These are phyloP conservation scores for Leptonema lineaticorne DNA, from an alignment of 1,140 invertebrate genomes.

Conservation along the genomic window DNA sequence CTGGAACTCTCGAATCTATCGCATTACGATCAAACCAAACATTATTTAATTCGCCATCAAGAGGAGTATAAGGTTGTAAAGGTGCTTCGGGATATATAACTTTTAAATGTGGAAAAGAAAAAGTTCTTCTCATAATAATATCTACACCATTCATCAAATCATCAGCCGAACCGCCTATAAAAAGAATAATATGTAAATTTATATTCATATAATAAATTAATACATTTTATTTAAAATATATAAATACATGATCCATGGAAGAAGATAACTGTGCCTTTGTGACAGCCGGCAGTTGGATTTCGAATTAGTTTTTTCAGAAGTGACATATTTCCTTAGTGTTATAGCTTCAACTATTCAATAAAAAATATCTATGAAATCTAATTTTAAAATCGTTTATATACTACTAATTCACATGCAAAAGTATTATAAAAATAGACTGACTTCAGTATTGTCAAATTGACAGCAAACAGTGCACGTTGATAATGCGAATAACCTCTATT, in stretches of 20 bases:
- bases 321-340: too few relatives aligned
- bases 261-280: constrained; percentile 37
- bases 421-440: too few relatives aligned
- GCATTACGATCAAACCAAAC: constrained; percentile 72
- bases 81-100: constrained; percentile 73
- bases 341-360: too few relatives aligned
- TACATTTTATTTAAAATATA: background rate
- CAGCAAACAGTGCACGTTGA: too few relatives aligned
- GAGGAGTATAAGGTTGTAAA: constrained; percentile 64
- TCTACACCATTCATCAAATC: constrained; percentile 66
- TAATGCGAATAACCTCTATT: too few relatives aligned
- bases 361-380: too few relatives aligned
- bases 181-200: background rate
- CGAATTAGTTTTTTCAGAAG: too few relatives aligned
- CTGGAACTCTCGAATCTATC: constrained; percentile 60
- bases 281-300: too few relatives aligned
- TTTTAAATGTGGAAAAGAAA: constrained; percentile 68
- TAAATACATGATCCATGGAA: constrained; percentile 38
- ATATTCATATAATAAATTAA: background rate
- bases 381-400: too few relatives aligned
- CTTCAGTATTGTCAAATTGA: too few relatives aligned
- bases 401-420: too few relatives aligned
- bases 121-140: constrained; percentile 58
- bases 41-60: constrained; percentile 61
- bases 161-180: constrained; percentile 63